Base-by-base conservation (phyloP, 1,140 invertebrate species). In the Dendroctonus valens region DNA sequence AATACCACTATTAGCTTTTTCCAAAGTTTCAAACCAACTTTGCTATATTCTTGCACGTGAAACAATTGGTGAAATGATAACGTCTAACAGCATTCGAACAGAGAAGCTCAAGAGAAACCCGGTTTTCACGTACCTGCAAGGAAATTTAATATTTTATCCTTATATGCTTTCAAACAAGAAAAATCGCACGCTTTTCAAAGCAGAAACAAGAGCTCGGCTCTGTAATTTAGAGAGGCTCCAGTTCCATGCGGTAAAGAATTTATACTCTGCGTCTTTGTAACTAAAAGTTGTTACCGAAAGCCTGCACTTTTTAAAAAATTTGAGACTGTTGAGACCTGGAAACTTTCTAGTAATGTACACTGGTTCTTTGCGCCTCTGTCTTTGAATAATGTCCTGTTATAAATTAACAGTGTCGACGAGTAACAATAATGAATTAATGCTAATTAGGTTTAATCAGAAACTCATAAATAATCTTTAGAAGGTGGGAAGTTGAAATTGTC, bases 141-240 rank as follows among this genome's bases (percentile, higher is more conserved):
- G 48, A 49, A 50, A 49, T 59, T 59, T 59, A 59, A 49, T 49
- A 59, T 59, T 59, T 59, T 42, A 59, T 49, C 58, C 44, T 58
- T 44, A 58, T 58, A 39, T 40, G 55, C 55, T 58, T 58, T 58
- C 55, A 58, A 58, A 58, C 55, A 58, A 58, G 55, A 58, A 58
- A 58, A 58, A 58, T 58, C 55, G 55, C 37, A 26, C n/a, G 50
- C 12, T 26, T 52, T 52, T 52, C 50, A 52, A 15, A 52, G 50
- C 37, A 52, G 50, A 26, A 52, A 52, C 50, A 52, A 52, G 50
- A 52, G 50, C 50, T 26, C 50, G n/a, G 50, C 50, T 52, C n/a
- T 52, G 50, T 52, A 52, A 52, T 52, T 52, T 52, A 52, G 50
- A 52, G 50, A 14, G 50, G 50, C 50, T 52, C 50, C 37, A 52